Conservation (phyloP, 2,113 vertebrate species). For the Mellivora capensis region DNA sequence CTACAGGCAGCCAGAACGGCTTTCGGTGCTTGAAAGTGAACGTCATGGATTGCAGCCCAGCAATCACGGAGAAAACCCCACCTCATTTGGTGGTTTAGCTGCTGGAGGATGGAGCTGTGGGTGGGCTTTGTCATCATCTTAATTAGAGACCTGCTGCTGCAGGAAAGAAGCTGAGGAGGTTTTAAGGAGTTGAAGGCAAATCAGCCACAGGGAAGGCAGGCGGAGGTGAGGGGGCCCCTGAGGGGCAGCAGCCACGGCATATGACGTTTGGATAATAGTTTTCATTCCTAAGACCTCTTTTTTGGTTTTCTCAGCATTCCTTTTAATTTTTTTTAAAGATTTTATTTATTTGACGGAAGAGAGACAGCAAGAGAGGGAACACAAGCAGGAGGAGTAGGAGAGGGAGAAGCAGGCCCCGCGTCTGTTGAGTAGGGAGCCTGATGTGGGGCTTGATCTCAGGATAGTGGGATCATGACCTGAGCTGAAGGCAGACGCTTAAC, state of each 20-base stretch:
- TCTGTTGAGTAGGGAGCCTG: neutral
- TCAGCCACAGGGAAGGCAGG: conserved; percentile 15
- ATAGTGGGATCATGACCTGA: neutral
- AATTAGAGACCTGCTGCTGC: conserved; percentile 72
- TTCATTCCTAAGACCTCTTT: neutral
- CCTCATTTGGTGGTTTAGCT: conserved; percentile 97
- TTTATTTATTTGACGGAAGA: neutral
- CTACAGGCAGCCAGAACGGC: conserved; percentile 96
- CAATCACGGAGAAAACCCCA: conserved; percentile 99
- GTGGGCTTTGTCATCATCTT: conserved; percentile 93
- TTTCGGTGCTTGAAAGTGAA: conserved; percentile 96
- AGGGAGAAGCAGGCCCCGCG: neutral
- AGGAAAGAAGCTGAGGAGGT: conserved; percentile 51
- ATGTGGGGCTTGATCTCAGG: neutral
- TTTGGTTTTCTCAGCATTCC: neutral
- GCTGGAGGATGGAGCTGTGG: conserved; percentile 97
- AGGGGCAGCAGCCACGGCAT: neutral
- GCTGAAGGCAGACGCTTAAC: neutral
- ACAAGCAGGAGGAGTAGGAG: neutral
- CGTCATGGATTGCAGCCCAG: conserved; percentile 95
- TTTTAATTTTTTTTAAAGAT: neutral
- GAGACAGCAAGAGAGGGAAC: neutral
- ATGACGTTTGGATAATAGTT: neutral
- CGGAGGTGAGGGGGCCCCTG: conserved; percentile 34
- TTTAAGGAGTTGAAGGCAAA: conserved; percentile 65